Evolutionary conservation across 2,113 vertebrate species (phyloP).

Genomic region (Gila orcuttii): DNA sequence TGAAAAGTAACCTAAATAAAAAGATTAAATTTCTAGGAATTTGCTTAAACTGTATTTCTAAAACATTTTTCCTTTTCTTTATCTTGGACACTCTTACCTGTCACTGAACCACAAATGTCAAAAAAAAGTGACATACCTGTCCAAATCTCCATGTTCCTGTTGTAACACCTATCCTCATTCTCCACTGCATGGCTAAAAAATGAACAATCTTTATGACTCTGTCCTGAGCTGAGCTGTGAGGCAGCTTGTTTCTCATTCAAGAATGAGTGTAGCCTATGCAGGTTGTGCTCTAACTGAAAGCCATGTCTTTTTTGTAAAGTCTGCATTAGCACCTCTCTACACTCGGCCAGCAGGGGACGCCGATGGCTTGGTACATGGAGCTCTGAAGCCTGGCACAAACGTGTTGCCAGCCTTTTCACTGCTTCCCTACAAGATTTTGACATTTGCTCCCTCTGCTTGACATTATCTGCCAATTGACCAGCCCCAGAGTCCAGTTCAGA

Average conservation of each 20-base stretch:
- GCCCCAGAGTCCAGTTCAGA: not conserved
- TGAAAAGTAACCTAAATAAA: too few relatives aligned
- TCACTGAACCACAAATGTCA: not conserved
- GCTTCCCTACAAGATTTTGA: slow-evolving; percentile 39
- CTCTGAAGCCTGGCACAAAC: slow-evolving; percentile 67
- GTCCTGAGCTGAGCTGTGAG: not conserved
- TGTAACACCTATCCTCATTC: slow-evolving; percentile 9
- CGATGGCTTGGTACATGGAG: slow-evolving; percentile 66
- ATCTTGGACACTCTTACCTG: not conserved
- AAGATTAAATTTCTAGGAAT: not conserved
- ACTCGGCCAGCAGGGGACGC: slow-evolving; percentile 73
- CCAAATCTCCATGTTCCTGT: slow-evolving; percentile 1
- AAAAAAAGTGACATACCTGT: slow-evolving; percentile 56
- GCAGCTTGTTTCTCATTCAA: not conserved
- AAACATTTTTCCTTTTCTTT: not conserved
- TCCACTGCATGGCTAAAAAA: not conserved
- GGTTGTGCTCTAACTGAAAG: slow-evolving; percentile 69
- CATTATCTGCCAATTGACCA: not conserved
- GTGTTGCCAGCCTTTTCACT: slow-evolving; percentile 62
- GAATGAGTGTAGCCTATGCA: slow-evolving; percentile 48
- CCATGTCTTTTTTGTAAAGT: slow-evolving; percentile 73
- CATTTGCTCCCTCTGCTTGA: not conserved
- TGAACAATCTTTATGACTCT: slow-evolving; percentile 20
- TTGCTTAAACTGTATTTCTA: not conserved
- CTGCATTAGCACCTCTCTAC: slow-evolving; percentile 70